Base-by-base conservation (phyloP, 1,140 invertebrate species). In the Latrodectus geometricus region DNA sequence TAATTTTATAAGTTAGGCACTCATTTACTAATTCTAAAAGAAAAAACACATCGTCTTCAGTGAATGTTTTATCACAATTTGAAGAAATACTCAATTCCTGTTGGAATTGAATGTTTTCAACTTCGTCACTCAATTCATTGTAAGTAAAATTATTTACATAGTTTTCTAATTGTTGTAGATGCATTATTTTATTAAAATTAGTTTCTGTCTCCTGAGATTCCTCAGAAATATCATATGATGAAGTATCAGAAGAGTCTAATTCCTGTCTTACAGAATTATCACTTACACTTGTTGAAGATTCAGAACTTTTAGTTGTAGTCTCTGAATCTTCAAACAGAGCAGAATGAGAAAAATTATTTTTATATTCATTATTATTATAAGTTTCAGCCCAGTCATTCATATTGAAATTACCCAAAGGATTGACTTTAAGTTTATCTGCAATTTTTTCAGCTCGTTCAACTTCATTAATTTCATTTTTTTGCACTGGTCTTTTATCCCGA, bases 1-100 rank as follows among this genome's bases (percentile, higher is more conserved):
- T 68, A 21, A 79, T 49, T 20, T 35, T 68, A 17, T 35, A 68
- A 49, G 65, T 48, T 49, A 79, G 48, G 20, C n/a, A 50, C 4
- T 50, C 68, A 68, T 69, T 79, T 68, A 79, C 49, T 79, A 48
- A 17, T 17, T 61, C 11, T 14, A 61, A 11, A 61, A 61, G 17
- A 17, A 61, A 61, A 61, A 61, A 61, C 54, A 61, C 54, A 61
- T 61, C 17, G 0, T 61, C 17, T 8, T 61, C 2, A 8, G 11
- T 61, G 8, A 14, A 61, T 61, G 0, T 35, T 35, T 35, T 35
- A 35, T 35, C 35, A 35, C 35, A 35, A 35, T 35, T 35, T 35
- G 35, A 35, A 35, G 35, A 35, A 35, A 3, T 35, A 35, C 35
- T 35, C 35, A 35, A 35, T 35, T 35, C 35, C 35, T 35, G 35